Conservation (phyloP, 2,888 invertebrate genomes). For the Himalopsyche kuldschensis region DNA sequence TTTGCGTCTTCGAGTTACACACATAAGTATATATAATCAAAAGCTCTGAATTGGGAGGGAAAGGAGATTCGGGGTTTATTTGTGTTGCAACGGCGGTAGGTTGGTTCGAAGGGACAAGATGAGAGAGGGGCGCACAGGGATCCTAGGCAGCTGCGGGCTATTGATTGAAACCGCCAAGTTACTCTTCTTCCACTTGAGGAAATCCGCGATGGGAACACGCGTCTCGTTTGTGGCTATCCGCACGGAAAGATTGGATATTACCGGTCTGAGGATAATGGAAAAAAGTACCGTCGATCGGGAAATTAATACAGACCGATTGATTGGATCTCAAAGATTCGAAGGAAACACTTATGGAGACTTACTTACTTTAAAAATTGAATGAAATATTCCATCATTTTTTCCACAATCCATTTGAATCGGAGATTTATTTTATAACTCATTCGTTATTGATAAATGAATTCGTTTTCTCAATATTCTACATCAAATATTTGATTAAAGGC, state of each 20-base stretch:
- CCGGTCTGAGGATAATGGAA: conserved; percentile 4
- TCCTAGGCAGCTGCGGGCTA: conserved; percentile 16
- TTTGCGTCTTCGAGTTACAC: not conserved
- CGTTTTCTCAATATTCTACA: no score
- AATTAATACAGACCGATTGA: not conserved
- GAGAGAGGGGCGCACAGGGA: not conserved
- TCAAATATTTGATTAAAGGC: no score
- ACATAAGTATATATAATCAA: not conserved
- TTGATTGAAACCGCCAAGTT: conserved; percentile 28
- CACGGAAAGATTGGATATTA: conserved; percentile 24
- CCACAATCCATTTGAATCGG: not conserved
- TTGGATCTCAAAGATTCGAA: not conserved
- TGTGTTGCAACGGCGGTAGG: conserved; percentile 3
- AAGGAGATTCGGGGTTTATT: conserved; percentile 2
- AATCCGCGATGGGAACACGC: conserved; percentile 8
- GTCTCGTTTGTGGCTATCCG: conserved; percentile 7
- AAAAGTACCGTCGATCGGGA: not conserved
- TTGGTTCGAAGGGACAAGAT: not conserved
- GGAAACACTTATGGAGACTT: not conserved
- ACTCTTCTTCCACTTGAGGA: conserved; percentile 18
- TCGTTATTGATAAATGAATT: no score
- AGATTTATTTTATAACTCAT: not conserved
- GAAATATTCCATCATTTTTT: not conserved
- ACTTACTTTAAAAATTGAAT: not conserved
- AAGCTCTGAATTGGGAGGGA: not conserved